phyloP scores from a whole-genome alignment of 37 sponge, comb jelly and placozoan species.

The Petrosia ficiformis region DNA sequence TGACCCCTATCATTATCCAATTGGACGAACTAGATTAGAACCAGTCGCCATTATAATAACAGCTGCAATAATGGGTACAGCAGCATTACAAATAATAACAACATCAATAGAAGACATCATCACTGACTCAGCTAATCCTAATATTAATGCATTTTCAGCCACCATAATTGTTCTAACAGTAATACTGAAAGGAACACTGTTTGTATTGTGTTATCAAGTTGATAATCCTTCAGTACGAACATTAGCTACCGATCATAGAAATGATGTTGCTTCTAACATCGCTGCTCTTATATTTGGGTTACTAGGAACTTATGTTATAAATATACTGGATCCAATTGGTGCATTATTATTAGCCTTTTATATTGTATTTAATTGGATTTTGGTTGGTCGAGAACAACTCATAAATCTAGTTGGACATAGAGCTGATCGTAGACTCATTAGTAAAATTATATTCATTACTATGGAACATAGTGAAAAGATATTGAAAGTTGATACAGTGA shows the following conservation, averaged over 20 bases:
- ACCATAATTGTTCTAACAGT: conserved; percentile 29
- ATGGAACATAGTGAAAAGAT: conserved; percentile 25
- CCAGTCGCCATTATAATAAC: neutral
- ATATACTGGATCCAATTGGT: conserved; percentile 35
- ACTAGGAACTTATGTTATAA: conserved; percentile 37
- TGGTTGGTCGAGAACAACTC: conserved; percentile 49
- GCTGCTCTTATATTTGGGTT: conserved; percentile 48
- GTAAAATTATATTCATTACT: conserved; percentile 38
- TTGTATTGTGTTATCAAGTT: conserved; percentile 25
- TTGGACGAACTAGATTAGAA: neutral
- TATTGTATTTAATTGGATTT: conserved; percentile 49
- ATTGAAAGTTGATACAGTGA: conserved; percentile 37
- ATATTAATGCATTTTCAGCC: conserved; percentile 33
- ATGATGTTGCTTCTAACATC: conserved; percentile 36
- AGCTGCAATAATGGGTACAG: conserved; percentile 48
- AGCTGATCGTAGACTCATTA: conserved; percentile 31
- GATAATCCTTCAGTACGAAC: conserved; percentile 48
- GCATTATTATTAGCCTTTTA: conserved; percentile 44
- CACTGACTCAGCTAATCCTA: conserved; percentile 11
- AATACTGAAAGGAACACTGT: conserved; percentile 23
- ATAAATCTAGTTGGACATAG: conserved; percentile 45
- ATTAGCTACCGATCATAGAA: conserved; percentile 49
- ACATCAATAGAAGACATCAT: conserved; percentile 29
- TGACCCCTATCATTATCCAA: neutral
- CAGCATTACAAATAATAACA: conserved; percentile 46